These are phyloP conservation scores for Cosmia pyralina DNA, from an alignment of 2,888 invertebrate genomes.

Conservation along the genomic window DNA sequence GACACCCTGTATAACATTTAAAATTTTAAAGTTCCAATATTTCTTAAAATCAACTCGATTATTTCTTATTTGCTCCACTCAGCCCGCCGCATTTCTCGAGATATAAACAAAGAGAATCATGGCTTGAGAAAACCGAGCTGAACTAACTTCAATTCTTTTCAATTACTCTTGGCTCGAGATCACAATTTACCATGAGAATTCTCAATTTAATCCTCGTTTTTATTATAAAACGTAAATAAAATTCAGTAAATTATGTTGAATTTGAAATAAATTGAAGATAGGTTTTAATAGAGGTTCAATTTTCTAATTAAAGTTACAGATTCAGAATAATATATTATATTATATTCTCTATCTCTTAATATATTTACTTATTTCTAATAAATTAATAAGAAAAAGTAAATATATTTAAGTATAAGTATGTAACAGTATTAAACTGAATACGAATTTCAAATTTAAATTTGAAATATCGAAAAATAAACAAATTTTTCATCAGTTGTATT, in stretches of 20 bases:
- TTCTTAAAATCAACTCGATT: conserved; percentile 20
- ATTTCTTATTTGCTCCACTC: conserved; percentile 41
- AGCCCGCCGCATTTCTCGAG: conserved; percentile 1
- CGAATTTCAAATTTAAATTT: not conserved
- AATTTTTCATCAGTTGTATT: not conserved
- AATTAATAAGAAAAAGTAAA: no score
- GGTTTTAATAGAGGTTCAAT: not conserved
- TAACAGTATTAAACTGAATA: not conserved
- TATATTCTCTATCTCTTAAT: no score
- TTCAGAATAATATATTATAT: no score
- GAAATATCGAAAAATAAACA: not conserved
- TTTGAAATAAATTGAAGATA: not conserved
- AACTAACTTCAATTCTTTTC: conserved; percentile 45
- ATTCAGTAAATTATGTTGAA: not conserved
- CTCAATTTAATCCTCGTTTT: conserved; percentile 9
- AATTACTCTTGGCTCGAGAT: conserved; percentile 24
- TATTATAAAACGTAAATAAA: conserved; percentile 19
- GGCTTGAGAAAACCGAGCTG: conserved; percentile 18
- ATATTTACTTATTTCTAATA: no score
- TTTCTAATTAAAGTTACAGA: not conserved
- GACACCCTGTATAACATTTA: not conserved
- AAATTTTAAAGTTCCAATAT: not conserved
- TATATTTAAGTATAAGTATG: no score
- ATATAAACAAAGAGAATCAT: conserved; percentile 48
- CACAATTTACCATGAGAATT: conserved; percentile 9